Conservation (phyloP, 1,140 invertebrate species). For the Ctenoplectra terminalis region DNA sequence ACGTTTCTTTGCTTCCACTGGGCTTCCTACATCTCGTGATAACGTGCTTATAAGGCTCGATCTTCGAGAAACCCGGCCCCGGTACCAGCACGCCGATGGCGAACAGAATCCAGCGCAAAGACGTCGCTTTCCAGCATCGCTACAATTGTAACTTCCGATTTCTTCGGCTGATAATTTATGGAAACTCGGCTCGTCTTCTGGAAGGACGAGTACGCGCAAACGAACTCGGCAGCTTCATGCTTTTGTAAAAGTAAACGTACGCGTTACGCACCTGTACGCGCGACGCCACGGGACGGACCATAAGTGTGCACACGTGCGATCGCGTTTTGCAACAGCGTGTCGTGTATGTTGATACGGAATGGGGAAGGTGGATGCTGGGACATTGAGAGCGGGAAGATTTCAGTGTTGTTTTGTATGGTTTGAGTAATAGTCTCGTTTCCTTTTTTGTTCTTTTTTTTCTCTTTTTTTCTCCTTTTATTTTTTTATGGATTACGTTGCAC, state of each 20-base stretch:
- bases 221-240: not conserved
- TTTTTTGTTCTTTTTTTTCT: too few relatives aligned
- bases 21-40: conserved; percentile 69
- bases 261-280: not conserved
- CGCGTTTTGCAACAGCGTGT: conserved; percentile 1
- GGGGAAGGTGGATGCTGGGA: not conserved
- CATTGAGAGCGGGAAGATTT: not conserved
- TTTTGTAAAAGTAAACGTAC: conserved; percentile 27
- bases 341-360: not conserved
- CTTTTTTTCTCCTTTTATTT: too few relatives aligned
- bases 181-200: not conserved
- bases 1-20: conserved; percentile 61
- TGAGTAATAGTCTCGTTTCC: too few relatives aligned
- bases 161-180: conserved; percentile 30
- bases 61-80: conserved; percentile 58
- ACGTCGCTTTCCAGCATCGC: conserved; percentile 36
- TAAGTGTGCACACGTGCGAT: conserved; percentile 7
- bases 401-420: too few relatives aligned
- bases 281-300: not conserved
- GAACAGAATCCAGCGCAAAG: conserved; percentile 29
- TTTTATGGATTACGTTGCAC: too few relatives aligned
- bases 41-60: conserved; percentile 71
- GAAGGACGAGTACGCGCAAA: not conserved
- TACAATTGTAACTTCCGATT: conserved; percentile 56
- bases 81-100: not conserved